A percentile compares a stretch with the other conserved stretches of the same genome.
phyloP scores from a whole-genome alignment of 2,888 invertebrate species.

The Tetragnatha montana region DNA sequence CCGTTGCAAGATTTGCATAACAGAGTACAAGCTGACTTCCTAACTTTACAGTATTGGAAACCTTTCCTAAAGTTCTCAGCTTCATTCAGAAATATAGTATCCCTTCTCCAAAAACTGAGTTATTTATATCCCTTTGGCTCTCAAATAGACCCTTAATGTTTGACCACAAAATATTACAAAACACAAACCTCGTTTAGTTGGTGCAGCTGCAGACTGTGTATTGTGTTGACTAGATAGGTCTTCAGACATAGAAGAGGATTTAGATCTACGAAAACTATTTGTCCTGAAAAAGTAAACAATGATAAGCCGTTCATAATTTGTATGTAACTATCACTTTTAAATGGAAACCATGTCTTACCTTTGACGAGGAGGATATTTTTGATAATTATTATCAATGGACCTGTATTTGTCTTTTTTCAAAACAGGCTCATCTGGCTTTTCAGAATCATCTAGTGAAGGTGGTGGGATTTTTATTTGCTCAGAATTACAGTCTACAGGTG shows the following conservation, averaged over 20 bases:
- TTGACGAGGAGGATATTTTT: slow-evolving; percentile 49
- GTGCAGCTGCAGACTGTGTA: slow-evolving; percentile 35
- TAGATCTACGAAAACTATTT: slow-evolving; percentile 55
- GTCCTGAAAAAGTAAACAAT: slow-evolving; percentile 25
- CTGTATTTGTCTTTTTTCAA: slow-evolving; percentile 44
- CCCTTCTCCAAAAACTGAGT: no score
- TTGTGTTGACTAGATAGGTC: slow-evolving; percentile 56
- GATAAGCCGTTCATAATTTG: neutral
- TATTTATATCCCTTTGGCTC: no score
- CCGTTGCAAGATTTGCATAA: no score
- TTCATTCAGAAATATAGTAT: no score
- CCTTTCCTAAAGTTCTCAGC: no score
- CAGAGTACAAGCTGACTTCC: no score
- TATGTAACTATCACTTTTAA: neutral
- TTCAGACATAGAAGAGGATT: slow-evolving; percentile 59
- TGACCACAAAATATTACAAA: no score
- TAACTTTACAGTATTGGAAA: no score
- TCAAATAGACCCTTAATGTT: no score
- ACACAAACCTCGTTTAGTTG: slow-evolving; percentile 51
- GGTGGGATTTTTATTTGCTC: slow-evolving; percentile 7
- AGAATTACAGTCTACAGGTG: neutral
- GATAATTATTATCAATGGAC: slow-evolving; percentile 37
- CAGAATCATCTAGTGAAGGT: slow-evolving; percentile 36
- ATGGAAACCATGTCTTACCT: slow-evolving; percentile 28
- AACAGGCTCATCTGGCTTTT: slow-evolving; percentile 45